These are phyloP conservation scores for Hippocampus kuda DNA, from an alignment of 2,797 vertebrate genomes.

Conservation along the genomic window DNA sequence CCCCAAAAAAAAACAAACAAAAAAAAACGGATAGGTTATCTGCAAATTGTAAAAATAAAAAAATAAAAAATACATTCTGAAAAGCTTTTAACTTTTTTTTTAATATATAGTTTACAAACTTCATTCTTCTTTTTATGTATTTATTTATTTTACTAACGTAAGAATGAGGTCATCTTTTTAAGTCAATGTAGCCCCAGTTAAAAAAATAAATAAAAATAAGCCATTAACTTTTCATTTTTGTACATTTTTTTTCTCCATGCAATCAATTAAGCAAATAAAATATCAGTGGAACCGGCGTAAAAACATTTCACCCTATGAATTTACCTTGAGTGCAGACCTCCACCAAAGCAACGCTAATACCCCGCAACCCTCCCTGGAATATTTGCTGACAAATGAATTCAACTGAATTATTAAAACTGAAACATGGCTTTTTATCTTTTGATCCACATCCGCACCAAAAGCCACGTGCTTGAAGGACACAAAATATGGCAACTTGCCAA, in stretches of 20 bases:
- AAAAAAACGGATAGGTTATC: too few relatives aligned
- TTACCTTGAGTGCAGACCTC: not conserved
- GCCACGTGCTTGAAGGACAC: not conserved
- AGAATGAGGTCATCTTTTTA: not conserved
- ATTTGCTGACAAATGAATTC: not conserved
- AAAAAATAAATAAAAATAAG: not conserved
- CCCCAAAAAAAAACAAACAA: too few relatives aligned
- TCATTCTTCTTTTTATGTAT: too few relatives aligned
- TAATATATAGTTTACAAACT: not conserved
- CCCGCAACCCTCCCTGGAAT: not conserved
- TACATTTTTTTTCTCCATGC: not conserved
- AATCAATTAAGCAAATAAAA: not conserved
- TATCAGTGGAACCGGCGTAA: not conserved
- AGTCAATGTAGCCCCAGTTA: not conserved
- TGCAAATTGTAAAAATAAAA: too few relatives aligned
- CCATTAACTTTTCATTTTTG: not conserved
- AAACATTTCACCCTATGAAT: not conserved
- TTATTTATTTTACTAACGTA: too few relatives aligned
- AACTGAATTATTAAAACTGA: not conserved
- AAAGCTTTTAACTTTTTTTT: too few relatives aligned
- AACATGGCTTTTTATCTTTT: not conserved
- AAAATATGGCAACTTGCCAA: slow-evolving; percentile 1
- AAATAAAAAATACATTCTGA: too few relatives aligned
- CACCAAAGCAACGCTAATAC: not conserved
- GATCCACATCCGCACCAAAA: not conserved